Conservation (phyloP, 2,113 vertebrate genomes). For the Felis catus region DNA sequence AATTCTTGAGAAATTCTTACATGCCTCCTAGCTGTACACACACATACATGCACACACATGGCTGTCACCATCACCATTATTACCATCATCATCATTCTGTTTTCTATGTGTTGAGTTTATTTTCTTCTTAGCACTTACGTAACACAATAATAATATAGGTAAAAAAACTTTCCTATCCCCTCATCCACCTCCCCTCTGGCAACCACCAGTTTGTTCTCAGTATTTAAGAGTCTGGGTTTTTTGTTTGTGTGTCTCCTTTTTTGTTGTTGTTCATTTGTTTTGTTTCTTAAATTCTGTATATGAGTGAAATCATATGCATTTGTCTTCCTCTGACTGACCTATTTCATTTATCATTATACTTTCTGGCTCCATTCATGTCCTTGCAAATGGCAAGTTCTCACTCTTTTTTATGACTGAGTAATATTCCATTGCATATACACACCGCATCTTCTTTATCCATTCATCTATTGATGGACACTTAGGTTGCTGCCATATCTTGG, state of each 20-base stretch:
- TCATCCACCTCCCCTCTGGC: background rate
- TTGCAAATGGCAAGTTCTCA: background rate
- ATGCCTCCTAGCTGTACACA: background rate
- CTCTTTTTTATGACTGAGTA: background rate
- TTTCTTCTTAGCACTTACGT: background rate
- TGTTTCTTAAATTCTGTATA: background rate
- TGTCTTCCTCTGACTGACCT: background rate
- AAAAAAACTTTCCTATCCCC: background rate
- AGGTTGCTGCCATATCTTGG: background rate
- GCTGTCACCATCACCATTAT: background rate
- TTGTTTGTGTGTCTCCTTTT: background rate
- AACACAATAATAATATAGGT: background rate
- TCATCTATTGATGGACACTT: background rate
- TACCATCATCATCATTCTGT: background rate
- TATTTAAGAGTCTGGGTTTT: background rate
- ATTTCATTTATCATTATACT: background rate
- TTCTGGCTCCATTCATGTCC: background rate
- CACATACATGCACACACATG: background rate
- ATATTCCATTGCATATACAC: background rate
- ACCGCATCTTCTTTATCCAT: background rate
- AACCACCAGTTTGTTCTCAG: background rate
- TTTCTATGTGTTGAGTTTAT: background rate
- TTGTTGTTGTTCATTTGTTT: background rate
- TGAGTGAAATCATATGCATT: background rate
- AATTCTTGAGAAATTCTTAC: background rate